These are phyloP conservation scores for Ennomos quercinarius DNA, from an alignment of 2,888 invertebrate species.

Conservation along the genomic window DNA sequence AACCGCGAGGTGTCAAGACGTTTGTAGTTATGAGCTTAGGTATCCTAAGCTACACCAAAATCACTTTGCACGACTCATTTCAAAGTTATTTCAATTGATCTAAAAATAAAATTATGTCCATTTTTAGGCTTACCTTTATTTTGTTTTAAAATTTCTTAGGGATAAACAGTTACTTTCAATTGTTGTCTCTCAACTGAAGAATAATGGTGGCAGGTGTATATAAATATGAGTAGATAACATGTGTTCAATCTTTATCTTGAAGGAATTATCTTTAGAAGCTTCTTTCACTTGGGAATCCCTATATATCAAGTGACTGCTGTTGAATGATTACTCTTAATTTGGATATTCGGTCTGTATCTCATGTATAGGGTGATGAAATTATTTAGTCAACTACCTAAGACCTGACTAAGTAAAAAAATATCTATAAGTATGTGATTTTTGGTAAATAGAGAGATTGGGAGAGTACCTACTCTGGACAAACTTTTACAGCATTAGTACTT, in stretches of 20 bases:
- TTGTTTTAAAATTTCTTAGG: constrained; percentile 13
- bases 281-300: constrained; percentile 49
- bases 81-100: too few relatives aligned
- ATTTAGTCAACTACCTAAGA: not conserved
- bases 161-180: constrained; percentile 31
- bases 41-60: too few relatives aligned
- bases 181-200: constrained; percentile 29
- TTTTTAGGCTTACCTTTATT: constrained; percentile 20
- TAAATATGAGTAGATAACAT: constrained; percentile 48
- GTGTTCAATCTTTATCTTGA: constrained; percentile 50
- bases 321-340: constrained; percentile 44
- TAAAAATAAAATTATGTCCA: not conserved
- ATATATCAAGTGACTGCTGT: constrained; percentile 42
- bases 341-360: constrained; percentile 17
- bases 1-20: too few relatives aligned
- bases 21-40: too few relatives aligned
- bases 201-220: constrained; percentile 26
- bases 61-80: too few relatives aligned
- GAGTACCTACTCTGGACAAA: too few relatives aligned
- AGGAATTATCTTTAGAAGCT: constrained; percentile 50
- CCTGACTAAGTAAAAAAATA: too few relatives aligned
- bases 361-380: constrained; percentile 12
- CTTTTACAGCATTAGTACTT: too few relatives aligned
- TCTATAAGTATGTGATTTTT: too few relatives aligned
- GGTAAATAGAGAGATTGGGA: too few relatives aligned